Conservation (phyloP, 2,888 invertebrate genomes). For the Criorhina ranunculi region DNA sequence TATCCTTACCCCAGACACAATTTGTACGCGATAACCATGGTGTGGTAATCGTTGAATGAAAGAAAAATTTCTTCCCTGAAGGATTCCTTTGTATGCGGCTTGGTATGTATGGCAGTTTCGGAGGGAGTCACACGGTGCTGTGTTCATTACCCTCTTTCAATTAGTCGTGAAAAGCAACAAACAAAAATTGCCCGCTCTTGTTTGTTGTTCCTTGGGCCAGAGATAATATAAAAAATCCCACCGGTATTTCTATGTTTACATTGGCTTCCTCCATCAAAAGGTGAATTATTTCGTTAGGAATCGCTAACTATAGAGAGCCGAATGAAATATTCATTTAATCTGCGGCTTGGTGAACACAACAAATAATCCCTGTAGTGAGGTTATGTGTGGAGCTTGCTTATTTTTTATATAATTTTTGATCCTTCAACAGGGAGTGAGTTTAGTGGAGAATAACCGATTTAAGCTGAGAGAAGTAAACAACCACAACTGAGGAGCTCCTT, state of each 20-base stretch:
- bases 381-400: slow-evolving; percentile 17
- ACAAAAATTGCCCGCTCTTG: slow-evolving; percentile 29
- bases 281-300: slow-evolving; percentile 46
- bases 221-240: slow-evolving; percentile 27
- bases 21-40: slow-evolving; percentile 48
- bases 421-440: neutral
- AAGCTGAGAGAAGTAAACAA: slow-evolving; percentile 3
- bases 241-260: slow-evolving; percentile 28
- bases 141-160: slow-evolving; percentile 47
- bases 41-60: slow-evolving; percentile 11
- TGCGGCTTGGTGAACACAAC: slow-evolving; percentile 17
- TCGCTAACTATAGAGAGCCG: slow-evolving; percentile 16
- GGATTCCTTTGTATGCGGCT: slow-evolving; percentile 20
- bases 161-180: slow-evolving; percentile 34
- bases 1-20: slow-evolving; percentile 15
- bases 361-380: slow-evolving; percentile 37
- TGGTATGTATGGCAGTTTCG: neutral
- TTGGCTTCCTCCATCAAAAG: neutral
- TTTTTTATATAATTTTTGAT: slow-evolving; percentile 18
- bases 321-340: slow-evolving; percentile 61
- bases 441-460: slow-evolving; percentile 5
- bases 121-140: neutral
- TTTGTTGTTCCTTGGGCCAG: slow-evolving; percentile 18
- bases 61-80: slow-evolving; percentile 13
- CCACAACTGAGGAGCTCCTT: slow-evolving; percentile 3